Evolutionary conservation across 2,113 vertebrate genomes (phyloP).

Genomic region (Sylvia atricapilla): DNA sequence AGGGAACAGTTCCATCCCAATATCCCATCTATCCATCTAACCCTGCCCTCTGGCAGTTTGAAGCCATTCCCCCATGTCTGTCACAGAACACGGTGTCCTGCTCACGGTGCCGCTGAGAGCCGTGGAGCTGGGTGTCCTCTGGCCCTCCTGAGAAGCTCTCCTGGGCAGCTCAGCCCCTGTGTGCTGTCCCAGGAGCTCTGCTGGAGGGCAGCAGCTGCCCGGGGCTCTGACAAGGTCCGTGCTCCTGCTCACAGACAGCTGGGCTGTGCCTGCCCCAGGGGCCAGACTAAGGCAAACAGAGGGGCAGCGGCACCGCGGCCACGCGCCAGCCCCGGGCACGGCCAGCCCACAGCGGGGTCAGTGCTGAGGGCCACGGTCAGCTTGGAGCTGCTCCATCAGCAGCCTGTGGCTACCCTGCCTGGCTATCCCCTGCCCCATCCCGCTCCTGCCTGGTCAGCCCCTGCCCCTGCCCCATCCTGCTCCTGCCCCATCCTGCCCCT

Average conservation of each 20-base stretch:
- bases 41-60: not conserved
- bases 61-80: not conserved
- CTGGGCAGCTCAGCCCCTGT: fast-evolving
- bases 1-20: not conserved
- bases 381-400: not conserved
- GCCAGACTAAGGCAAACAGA: not conserved
- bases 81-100: not conserved
- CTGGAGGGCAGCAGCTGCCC: not conserved
- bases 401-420: not conserved
- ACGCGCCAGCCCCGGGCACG: fast-evolving
- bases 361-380: not conserved
- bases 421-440: too few species aligned
- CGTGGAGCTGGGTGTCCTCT: fast-evolving
- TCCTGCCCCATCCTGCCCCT: too few species aligned
- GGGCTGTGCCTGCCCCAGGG: not conserved
- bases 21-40: not conserved
- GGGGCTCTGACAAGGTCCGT: fast-evolving
- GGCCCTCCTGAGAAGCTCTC: too few species aligned
- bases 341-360: not conserved
- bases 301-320: not conserved
- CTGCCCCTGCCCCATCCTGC: too few species aligned
- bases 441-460: not conserved
- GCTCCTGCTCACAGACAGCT: not conserved
- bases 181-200: not conserved
- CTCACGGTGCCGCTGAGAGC: fast-evolving